Conservation (phyloP, 2,797 vertebrate species). For the Cyprinodon diabolis region DNA sequence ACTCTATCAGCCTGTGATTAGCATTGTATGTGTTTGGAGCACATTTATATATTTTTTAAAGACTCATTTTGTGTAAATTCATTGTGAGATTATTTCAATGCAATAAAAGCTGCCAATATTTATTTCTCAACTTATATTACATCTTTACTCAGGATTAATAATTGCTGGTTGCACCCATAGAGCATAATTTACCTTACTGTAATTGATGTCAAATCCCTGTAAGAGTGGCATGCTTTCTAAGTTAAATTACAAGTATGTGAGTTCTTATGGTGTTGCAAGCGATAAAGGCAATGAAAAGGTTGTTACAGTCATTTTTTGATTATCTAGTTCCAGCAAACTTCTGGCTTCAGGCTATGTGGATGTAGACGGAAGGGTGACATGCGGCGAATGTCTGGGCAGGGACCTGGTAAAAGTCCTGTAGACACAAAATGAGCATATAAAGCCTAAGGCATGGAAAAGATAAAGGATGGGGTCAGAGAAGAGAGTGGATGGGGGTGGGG, state of each 20-base stretch:
- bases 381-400: slow-evolving; percentile 80
- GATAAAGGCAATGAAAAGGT: slow-evolving; percentile 37
- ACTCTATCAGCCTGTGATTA: too few relatives aligned
- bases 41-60: too few relatives aligned
- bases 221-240: slow-evolving; percentile 1
- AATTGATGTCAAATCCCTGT: neutral
- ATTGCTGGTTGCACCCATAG: neutral
- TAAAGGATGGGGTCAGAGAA: slow-evolving; percentile 39
- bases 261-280: slow-evolving; percentile 10
- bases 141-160: neutral
- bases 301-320: slow-evolving; percentile 57
- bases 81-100: too few relatives aligned
- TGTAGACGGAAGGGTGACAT: slow-evolving; percentile 67
- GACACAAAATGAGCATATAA: slow-evolving; percentile 72
- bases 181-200: neutral
- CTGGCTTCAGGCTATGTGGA: slow-evolving; percentile 62
- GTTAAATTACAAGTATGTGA: neutral
- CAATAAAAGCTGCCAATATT: too few relatives aligned
- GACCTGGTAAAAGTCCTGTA: slow-evolving; percentile 75
- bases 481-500: slow-evolving; percentile 19
- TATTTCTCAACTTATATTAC: neutral
- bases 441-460: slow-evolving; percentile 60
- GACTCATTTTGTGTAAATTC: too few relatives aligned
- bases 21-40: too few relatives aligned
- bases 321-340: slow-evolving; percentile 53